Evolutionary conservation across 2,797 vertebrate genomes (phyloP), one percentile per base, ranked within the genome.

Genomic region (Hephaestus fuliginosus): DNA sequence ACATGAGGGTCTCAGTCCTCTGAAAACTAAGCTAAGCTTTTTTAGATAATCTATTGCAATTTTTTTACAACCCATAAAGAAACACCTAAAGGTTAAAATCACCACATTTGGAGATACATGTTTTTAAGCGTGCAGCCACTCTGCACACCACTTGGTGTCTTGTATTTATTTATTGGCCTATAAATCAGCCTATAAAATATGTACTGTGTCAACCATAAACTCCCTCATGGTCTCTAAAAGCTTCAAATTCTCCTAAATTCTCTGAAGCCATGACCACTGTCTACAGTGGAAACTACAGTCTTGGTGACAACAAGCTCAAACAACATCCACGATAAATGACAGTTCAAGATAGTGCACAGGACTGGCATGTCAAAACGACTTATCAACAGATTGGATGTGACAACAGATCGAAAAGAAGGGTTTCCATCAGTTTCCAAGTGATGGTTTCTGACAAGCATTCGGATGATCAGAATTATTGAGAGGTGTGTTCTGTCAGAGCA

Each of bases 371-470:
- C 63, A 74, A 75, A 68, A 69, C 25, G 49, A 36, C 36, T 39
- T 8, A 51, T 55, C 18, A 57, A 20, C 43, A 67, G 58, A 82
- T 72, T 80, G 18, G 41, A 66, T 67, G 60, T 33, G 63, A 85
- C 69, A 48, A 53, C 8, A 43, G 52, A 80, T 74, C 22, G 33
- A 69, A 72, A 44, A 63, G 58, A 77, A 77, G 57, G 1, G 22
- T 36, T 61, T 76, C 44, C 39, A 63, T 49, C 72, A 57, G 14
- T 41, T 30, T 10, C 57, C 30, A 49, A 30, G 2, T 56, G 20
- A 69, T 70, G 9, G 36, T 61, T 87, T 64, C 55, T 84, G 74
- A 86, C 74, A 74, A 55, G 53, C 57, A n/a, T 58, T 74, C n/a
- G 25, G 55, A 80, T 76, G 44, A 53, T 72, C n/a, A 39, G 44